A percentile compares a stretch with the other conserved stretches of the same genome.
Conservation (phyloP, 2,113 vertebrate genomes). For the Sebastes fasciatus region DNA sequence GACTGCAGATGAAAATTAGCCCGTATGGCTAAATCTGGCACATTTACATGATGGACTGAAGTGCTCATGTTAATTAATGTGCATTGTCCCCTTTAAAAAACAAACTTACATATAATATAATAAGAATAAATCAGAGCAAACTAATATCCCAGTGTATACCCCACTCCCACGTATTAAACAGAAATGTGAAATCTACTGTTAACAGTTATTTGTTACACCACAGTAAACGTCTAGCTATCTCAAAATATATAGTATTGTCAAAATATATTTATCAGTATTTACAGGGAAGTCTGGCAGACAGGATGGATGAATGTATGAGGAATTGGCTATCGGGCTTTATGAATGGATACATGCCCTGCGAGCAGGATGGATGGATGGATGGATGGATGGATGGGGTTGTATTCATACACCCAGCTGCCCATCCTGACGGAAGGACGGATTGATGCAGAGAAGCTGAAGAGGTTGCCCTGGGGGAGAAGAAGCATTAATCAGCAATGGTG, state of each 20-base stretch:
- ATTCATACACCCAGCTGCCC: too few relatives aligned
- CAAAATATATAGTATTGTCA: background rate
- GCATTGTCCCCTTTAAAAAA: too few relatives aligned
- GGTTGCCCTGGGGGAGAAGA: slow-evolving; percentile 45
- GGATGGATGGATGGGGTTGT: background rate
- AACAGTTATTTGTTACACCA: background rate
- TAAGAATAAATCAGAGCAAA: background rate
- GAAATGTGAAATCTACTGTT: background rate
- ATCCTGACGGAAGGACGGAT: slow-evolving; percentile 20
- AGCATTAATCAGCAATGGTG: slow-evolving; percentile 65
- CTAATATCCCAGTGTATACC: background rate
- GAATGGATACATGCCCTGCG: slow-evolving; percentile 5
- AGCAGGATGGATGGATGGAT: background rate
- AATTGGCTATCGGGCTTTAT: background rate
- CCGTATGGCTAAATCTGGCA: too few relatives aligned
- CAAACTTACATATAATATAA: too few relatives aligned
- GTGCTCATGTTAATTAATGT: too few relatives aligned
- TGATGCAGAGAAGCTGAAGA: slow-evolving; percentile 26
- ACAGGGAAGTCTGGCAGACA: background rate
- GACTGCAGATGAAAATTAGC: too few relatives aligned
- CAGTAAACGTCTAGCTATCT: background rate
- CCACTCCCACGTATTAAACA: background rate
- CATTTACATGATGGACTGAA: too few relatives aligned
- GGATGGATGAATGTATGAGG: background rate
- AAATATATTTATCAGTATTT: background rate